Base-by-base conservation (phyloP, 2,113 vertebrate genomes). In the Apistogramma diplotaenia region DNA sequence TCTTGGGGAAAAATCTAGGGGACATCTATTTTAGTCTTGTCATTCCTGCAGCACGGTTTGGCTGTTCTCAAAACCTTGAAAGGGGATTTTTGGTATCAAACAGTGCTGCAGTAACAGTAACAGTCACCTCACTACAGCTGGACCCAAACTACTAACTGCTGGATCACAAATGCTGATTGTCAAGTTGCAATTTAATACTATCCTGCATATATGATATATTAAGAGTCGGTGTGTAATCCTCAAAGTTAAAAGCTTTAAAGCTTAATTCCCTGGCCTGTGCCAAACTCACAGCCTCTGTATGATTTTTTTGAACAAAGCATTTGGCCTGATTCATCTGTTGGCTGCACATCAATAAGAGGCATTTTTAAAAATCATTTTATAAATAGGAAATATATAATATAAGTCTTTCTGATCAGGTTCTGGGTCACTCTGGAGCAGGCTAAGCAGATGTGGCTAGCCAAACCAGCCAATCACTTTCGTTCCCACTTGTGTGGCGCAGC, bases 11-110 rank as follows among this genome's bases (percentile, higher is more conserved):
- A 83, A 87, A 88, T 90, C 84, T 91, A 85, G 85, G 87, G 88
- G 91, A 87, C 88, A 84, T 90, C 91, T 92, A 92, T 93, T 93
- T 93, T 82, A 19, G 65, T 85, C 76, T 74, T 51, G 75, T 87
- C 83, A 78, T 58, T 92, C 57, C 85, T 54, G 71, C 33, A 74
- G 84, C 74, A 77, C 83, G 58, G 21, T 70, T 78, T 65, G 76
- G 85, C 82, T 72, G 83, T 65, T 81, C 74, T 78, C 55, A 79
- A 83, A 83, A 83, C 79, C 65, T 71, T 56, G 56, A 70, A 85
- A 84, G 31, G 2, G 23, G 57, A 35, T 74, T 76, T 75, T 88
- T 53, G 53, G 73, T 31, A 33, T 79, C 43, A 89, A 79, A 78
- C 19, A 56, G 67, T 6, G 16, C 40, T 31, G 74, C 62, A 82